Percentiles rank a stretch among this genome's conserved stretches.
Conservation (phyloP, 2,888 invertebrate genomes). For the Agrotis segetum region DNA sequence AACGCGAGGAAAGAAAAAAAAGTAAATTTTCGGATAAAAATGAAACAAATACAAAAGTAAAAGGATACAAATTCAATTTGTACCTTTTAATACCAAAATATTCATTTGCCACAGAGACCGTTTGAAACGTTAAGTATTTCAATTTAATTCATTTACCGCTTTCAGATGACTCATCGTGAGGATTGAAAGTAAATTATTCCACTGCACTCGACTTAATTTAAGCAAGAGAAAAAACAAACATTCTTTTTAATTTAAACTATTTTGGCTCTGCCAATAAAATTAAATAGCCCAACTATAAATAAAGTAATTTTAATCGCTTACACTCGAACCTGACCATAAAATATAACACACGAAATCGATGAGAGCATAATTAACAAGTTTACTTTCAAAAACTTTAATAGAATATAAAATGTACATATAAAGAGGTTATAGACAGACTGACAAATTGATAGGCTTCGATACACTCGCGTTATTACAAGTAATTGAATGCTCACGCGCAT, state of each 20-base stretch:
- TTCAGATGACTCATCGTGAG: not conserved
- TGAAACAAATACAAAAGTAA: no score
- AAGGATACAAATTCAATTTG: no score
- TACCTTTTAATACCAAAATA: not conserved
- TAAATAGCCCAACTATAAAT: constrained; percentile 17
- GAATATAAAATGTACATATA: constrained; percentile 71
- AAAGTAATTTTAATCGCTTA: constrained; percentile 46
- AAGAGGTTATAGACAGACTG: constrained; percentile 74
- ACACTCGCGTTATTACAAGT: constrained; percentile 80
- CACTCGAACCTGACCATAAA: constrained; percentile 64
- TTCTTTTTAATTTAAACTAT: constrained; percentile 1
- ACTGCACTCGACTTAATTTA: constrained; percentile 6
- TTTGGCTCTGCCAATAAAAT: constrained; percentile 39
- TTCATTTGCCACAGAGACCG: no score
- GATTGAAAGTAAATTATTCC: not conserved
- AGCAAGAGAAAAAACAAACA: constrained; percentile 36
- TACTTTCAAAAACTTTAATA: constrained; percentile 86
- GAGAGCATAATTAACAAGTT: constrained; percentile 85
- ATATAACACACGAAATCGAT: constrained; percentile 82
- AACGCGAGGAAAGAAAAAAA: no score
- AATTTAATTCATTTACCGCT: not conserved
- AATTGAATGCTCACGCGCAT: constrained; percentile 86
- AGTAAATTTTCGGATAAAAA: no score
- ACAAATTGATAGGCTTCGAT: constrained; percentile 84
- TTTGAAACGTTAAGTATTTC: no score